phyloP scores from a whole-genome alignment of 2,888 invertebrate genomes.

The Asteroscopus sphinx region DNA sequence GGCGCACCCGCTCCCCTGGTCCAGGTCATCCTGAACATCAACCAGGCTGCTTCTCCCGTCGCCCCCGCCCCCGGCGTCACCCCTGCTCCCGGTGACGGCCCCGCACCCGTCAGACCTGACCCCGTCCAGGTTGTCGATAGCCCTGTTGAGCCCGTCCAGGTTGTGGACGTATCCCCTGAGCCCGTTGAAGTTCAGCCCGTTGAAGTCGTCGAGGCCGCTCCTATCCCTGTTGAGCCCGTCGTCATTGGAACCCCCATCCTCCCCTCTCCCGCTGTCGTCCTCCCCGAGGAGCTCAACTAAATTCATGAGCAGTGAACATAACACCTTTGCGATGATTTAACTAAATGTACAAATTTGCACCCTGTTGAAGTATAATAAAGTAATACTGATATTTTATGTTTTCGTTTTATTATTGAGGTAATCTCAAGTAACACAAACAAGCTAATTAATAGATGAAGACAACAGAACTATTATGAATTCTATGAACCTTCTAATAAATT shows the following conservation, averaged over 20 bases:
- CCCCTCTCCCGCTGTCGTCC: slow-evolving; percentile 54
- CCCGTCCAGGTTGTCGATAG: slow-evolving; percentile 18
- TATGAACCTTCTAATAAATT: too few species aligned
- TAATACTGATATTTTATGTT: background rate
- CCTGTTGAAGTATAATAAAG: slow-evolving; percentile 19
- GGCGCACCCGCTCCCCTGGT: slow-evolving; percentile 56
- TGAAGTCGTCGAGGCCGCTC: slow-evolving; percentile 25
- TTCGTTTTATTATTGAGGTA: slow-evolving; percentile 3
- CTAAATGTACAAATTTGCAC: background rate
- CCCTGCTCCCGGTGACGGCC: slow-evolving; percentile 17
- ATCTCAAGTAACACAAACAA: too few species aligned
- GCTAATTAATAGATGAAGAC: too few species aligned
- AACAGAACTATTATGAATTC: too few species aligned
- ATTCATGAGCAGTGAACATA: background rate
- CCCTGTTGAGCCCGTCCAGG: slow-evolving; percentile 18
- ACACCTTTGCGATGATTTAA: slow-evolving; percentile 17
- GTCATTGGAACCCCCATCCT: slow-evolving; percentile 52
- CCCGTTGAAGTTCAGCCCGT: slow-evolving; percentile 33
- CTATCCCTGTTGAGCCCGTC: slow-evolving; percentile 55
- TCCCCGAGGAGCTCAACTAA: slow-evolving; percentile 63
- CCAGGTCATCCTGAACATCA: slow-evolving; percentile 68
- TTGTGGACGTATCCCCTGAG: slow-evolving; percentile 26
- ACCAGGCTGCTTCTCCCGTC: slow-evolving; percentile 50
- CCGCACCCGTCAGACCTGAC: slow-evolving; percentile 26
- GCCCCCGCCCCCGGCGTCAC: slow-evolving; percentile 6